Percentiles rank a stretch among this genome's conserved stretches.
Evolutionary conservation across 30 jellyfish, hydroid and myxozoan species (phyloP).

Genomic region (Aurelia sp.): DNA sequence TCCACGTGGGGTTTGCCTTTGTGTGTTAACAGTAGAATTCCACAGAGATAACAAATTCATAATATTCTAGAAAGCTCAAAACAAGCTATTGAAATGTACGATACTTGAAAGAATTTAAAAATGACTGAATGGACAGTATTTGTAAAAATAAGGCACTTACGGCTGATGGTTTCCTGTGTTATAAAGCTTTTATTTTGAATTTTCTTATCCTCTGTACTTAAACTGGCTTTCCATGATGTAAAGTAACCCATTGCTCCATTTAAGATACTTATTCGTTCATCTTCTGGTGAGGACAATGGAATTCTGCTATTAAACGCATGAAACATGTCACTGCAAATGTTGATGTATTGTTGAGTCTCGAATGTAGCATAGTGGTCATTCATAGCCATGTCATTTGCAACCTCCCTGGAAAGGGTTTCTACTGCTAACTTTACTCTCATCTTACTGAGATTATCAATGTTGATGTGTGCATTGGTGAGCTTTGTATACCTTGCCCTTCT

Average conservation of each 20-base stretch:
- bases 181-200: neutral
- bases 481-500: neutral
- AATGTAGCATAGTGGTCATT: neutral
- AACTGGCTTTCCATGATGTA: neutral
- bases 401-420: neutral
- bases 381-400: neutral
- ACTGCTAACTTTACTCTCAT: conserved; percentile 18
- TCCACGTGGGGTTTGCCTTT: too few relatives aligned
- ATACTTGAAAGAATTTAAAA: too few relatives aligned
- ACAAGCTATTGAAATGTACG: too few relatives aligned
- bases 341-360: neutral
- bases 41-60: too few relatives aligned
- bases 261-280: neutral
- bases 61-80: too few relatives aligned
- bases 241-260: neutral
- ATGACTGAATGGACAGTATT: too few relatives aligned
- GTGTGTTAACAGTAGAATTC: too few relatives aligned
- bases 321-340: neutral
- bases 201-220: neutral
- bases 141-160: too few relatives aligned
- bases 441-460: neutral
- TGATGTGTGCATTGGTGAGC: neutral
- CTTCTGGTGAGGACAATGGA: neutral
- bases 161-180: neutral
- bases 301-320: neutral